Base-by-base conservation (phyloP, 1,140 invertebrate species). In the Hormaphis cornu region DNA sequence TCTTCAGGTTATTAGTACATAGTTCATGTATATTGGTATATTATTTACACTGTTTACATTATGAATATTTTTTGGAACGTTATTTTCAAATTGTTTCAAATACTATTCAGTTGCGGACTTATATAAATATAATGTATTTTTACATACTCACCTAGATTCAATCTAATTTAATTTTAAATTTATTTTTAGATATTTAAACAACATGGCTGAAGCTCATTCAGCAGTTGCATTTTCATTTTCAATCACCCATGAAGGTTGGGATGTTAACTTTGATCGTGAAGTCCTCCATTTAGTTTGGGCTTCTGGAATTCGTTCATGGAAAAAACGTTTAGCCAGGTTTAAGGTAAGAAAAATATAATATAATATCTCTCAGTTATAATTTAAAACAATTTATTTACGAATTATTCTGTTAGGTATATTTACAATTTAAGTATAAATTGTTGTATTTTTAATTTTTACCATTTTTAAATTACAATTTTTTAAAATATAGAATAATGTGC, bases 161-260 rank as follows among this genome's bases (percentile, higher is more conserved):
- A 20, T 37, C 35, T 37, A 56, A 7, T 24, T 56, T 1, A 22
- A 24, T 24, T 22, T n/a, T 5, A 24, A 8, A 56, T 56, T 3
- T 22, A 1, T 50, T 46, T 50, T 35, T 16, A 46, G 26, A 66
- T 30, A 30, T 66, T 48, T 35, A 66, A 50, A 18, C 9, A 40
- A 59, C 5, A 98, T 98, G 96, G 96, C 96, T 76, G 96, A 99
- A 89, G 95, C 96, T 70, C 95, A 98, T 82, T 88, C 91, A 69
- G 96, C 96, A 72, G 96, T 98, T 54, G 96, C 95, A 48, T 97
- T 99, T 79, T 95, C 92, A 59, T 98, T 99, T 80, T 86, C 91
- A 28, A 93, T 99, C 71, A 96, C 95, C 54, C 95, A 97, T 76
- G 97, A 99, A 78, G 96, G 95, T 74, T 92, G 95, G 82, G 89